Conservation (phyloP, 2,113 vertebrate species). For the Hoplias malabaricus region DNA sequence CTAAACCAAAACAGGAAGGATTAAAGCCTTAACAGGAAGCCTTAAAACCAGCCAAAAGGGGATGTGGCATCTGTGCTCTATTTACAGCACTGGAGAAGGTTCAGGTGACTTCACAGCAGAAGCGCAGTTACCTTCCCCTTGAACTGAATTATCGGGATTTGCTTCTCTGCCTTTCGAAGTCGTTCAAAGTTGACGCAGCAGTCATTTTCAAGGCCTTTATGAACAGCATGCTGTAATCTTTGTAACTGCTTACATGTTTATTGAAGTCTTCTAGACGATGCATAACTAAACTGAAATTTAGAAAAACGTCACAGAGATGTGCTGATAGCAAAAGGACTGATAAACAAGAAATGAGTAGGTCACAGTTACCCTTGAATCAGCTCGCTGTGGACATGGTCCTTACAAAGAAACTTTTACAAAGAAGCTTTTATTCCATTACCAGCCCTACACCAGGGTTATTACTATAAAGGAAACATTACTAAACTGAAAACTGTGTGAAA, state of each 20-base stretch:
- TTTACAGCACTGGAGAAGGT: not conserved
- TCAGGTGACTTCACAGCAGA: not conserved
- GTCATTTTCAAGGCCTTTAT: not conserved
- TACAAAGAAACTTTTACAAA: not conserved
- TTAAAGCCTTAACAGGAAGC: slow-evolving; percentile 37
- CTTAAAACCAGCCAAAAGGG: not conserved
- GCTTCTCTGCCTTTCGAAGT: not conserved
- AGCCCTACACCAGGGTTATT: no score
- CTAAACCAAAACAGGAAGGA: slow-evolving; percentile 36
- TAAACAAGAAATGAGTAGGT: slow-evolving; percentile 15
- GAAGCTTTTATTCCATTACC: not conserved
- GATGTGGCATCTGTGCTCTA: not conserved
- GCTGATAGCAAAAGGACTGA: not conserved
- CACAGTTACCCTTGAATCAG: not conserved
- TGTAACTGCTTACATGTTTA: no score
- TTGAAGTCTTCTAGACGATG: not conserved
- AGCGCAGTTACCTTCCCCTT: not conserved
- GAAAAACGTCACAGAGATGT: slow-evolving; percentile 31
- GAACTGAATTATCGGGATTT: not conserved
- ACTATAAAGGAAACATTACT: no score
- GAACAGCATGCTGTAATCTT: not conserved
- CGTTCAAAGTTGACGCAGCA: not conserved
- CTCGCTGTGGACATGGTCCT: not conserved
- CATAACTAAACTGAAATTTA: slow-evolving; percentile 35
- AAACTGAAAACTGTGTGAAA: no score